Base-by-base conservation (phyloP, 1,140 invertebrate genomes). In the Drosophila grimshawi region DNA sequence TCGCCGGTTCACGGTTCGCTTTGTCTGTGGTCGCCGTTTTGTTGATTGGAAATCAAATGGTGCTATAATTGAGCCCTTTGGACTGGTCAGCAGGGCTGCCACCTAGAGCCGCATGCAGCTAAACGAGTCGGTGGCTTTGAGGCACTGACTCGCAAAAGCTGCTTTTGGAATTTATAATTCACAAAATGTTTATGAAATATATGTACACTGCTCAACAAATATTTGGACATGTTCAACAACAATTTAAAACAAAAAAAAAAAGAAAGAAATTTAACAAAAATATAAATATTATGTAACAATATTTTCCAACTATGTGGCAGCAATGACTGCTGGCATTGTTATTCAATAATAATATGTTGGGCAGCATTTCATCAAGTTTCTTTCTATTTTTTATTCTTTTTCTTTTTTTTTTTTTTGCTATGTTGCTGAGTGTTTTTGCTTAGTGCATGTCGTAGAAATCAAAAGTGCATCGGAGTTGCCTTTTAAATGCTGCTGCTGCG, bases 31-130 rank as follows among this genome's bases (percentile, higher is more conserved):
- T 52, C 45, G 51, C 32, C 30, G 64, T 66, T 66, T 48, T 66
- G 49, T 56, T 66, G 71, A 55, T 62, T 71, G 68, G 61, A 74
- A 74, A 74, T 74, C 71, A 74, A 74, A 74, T 74, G 71, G 71
- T 68, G 71, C 68, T 62, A 74, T 74, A 74, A 74, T 67, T 74
- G 57, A 67, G 56, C 63, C 32, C 41, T n/a, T n/a, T 41, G 37
- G 57, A n/a, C 27, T n/a, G 30, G 57, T 6, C 49, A 52, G 2
- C 29, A 10, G 48, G 8, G 29, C 10, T 8, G 48, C 29, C 29
- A 51, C 8, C 39, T 41, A 4, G 29, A 51, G 10, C 30, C 32
- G 49, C 29, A 32, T 52, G 49, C 30, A 33, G 48, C 48, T 51
- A 10, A 51, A 43, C 39, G 39, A n/a, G 10, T 43, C 10, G 39